Evolutionary conservation across 1,140 invertebrate genomes (phyloP), one percentile per base, ranked within the genome.

Genomic region (Ostrea edulis): DNA sequence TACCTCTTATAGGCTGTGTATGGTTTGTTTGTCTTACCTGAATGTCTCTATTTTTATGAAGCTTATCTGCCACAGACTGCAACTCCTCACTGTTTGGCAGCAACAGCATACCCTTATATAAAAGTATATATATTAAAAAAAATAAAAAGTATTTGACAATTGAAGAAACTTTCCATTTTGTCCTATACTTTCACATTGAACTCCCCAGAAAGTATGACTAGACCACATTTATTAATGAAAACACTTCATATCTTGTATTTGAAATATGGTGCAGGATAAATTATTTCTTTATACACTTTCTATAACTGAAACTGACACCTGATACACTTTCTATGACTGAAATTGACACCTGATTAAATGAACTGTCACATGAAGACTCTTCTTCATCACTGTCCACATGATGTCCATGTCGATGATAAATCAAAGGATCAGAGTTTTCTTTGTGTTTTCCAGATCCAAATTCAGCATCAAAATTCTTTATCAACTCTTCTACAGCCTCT

Each of bases 391-490:
- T 92, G 22, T 88, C 86, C 14, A 91, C 86, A 65, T 88, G 83
- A 20, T 87, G 86, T 20, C 85, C 89, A 12, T 91, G 89, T 83
- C 71, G 85, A 51, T 83, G 85, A 58, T 86, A 68, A 8, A 62
- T 54, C 25, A 91, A 85, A 35, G 86, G 89, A 84, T 87, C 89
- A 14, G 55, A 85, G 3, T 85, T 82, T 55, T 89, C 88, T 62
- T 87, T 90, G 52, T 91, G 86, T 53, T 86, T 89, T 54, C 90
- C 92, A 35, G 88, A 85, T 17, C 90, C 92, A 92, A 95, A 94
- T 85, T 94, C 93, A 25, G 88, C 89, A 86, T 94, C 93, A 92
- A 94, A 95, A 86, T 94, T 94, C 58, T 89, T 88, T 62, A 93
- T 82, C 53, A 95, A 88, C 14, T 93, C 83, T 53, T 94, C 92